These are phyloP conservation scores for Bombus haemorrhoidalis DNA, from an alignment of 1,140 invertebrate genomes.

Conservation along the genomic window DNA sequence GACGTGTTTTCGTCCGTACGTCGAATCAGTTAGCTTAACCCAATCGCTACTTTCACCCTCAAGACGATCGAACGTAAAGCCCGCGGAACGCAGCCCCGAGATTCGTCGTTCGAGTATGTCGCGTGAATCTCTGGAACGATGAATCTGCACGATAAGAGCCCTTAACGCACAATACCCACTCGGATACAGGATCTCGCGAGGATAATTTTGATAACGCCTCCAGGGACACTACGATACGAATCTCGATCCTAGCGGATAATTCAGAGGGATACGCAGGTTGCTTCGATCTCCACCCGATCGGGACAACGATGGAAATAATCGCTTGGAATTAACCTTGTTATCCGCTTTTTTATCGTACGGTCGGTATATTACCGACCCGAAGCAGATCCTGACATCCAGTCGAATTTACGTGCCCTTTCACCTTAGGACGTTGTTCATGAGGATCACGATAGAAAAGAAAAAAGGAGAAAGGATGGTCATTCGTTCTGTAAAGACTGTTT, in stretches of 20 bases:
- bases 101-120: background rate
- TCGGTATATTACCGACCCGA: too few species aligned
- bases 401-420: too few species aligned
- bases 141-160: constrained; percentile 31
- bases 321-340: background rate
- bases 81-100: background rate
- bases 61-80: too few species aligned
- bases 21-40: too few species aligned
- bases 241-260: background rate
- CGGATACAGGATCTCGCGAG: constrained; percentile 21
- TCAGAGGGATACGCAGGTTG: background rate
- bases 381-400: too few species aligned
- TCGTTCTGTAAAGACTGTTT: too few species aligned
- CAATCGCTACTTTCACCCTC: too few species aligned
- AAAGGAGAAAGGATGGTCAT: too few species aligned
- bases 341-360: background rate
- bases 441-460: too few species aligned
- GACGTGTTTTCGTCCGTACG: too few species aligned
- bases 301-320: constrained; percentile 2
- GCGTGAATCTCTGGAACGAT: constrained; percentile 8
- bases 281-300: background rate
- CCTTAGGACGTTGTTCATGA: too few species aligned
- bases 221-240: constrained; percentile 23
- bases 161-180: constrained; percentile 28
- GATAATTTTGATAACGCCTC: constrained; percentile 37